Evolutionary conservation across 2,888 invertebrate species (phyloP).

Genomic region (Ornithoptera alexandrae): DNA sequence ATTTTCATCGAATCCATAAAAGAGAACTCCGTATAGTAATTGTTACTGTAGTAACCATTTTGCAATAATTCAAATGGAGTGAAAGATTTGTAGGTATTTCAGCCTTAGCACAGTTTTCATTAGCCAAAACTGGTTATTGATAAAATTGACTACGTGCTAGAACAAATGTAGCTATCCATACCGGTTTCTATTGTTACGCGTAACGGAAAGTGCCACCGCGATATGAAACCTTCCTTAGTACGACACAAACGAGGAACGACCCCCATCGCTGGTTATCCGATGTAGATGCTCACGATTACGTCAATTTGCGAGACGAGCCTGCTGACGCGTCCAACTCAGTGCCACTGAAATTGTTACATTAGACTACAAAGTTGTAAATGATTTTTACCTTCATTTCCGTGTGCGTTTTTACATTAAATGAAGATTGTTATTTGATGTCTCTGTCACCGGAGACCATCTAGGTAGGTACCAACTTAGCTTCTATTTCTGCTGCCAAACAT

Average conservation of each 20-base stretch:
- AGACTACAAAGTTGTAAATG: neutral
- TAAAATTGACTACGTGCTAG: neutral
- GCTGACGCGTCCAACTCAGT: conserved; percentile 12
- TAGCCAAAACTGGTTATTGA: neutral
- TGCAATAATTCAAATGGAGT: too few species aligned
- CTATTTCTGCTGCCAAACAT: too few species aligned
- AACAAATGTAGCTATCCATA: neutral
- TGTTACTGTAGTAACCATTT: too few species aligned
- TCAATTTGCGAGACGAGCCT: conserved; percentile 28
- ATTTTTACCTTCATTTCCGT: neutral
- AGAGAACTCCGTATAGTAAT: too few species aligned
- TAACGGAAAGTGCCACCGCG: neutral
- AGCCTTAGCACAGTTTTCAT: neutral
- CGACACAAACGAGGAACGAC: conserved; percentile 16
- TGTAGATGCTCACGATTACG: conserved; percentile 29
- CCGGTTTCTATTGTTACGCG: conserved; percentile 18
- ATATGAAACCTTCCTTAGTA: conserved; percentile 1
- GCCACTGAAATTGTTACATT: neutral
- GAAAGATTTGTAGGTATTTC: neutral
- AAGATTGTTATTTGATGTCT: too few species aligned
- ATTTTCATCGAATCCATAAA: too few species aligned
- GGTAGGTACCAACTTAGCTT: too few species aligned
- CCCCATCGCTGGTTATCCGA: conserved; percentile 24
- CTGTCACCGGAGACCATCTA: too few species aligned
- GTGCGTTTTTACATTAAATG: too few species aligned